These are phyloP conservation scores for Tetramorium parvispinum DNA, from an alignment of 1,140 invertebrate genomes.

Conservation along the genomic window DNA sequence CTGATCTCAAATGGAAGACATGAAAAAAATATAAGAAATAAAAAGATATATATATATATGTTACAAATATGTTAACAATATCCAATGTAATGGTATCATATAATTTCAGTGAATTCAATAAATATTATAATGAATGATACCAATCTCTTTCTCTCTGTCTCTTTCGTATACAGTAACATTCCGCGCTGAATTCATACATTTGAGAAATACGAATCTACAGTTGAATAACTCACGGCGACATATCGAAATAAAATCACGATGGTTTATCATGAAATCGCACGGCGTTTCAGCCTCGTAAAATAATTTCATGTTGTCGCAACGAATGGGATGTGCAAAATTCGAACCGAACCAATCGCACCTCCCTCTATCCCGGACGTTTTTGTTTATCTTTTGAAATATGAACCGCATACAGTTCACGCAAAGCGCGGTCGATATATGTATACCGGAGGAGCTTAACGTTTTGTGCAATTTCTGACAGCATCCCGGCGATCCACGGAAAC, in stretches of 20 bases:
- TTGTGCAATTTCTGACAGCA: conserved; percentile 40
- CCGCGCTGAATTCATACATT: background rate
- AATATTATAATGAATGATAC: background rate
- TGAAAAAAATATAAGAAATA: background rate
- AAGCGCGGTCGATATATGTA: conserved; percentile 18
- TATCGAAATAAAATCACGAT: conserved; percentile 43
- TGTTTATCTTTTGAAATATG: conserved; percentile 44
- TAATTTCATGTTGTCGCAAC: background rate
- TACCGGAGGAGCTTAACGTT: conserved; percentile 25
- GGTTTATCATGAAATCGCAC: background rate
- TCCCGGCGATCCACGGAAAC: background rate
- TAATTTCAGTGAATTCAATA: background rate
- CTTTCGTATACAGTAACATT: background rate
- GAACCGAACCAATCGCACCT: conserved; percentile 9
- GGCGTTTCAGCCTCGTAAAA: background rate
- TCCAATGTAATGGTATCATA: background rate
- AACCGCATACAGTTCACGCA: background rate
- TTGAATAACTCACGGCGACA: background rate
- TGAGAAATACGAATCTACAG: background rate
- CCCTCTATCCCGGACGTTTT: background rate
- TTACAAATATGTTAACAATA: background rate
- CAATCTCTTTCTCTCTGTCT: background rate
- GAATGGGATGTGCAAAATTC: conserved; percentile 6
- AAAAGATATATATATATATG: background rate
- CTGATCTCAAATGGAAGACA: background rate